Percentiles rank a stretch among this genome's conserved stretches.
phyloP scores from a whole-genome alignment of 1,140 invertebrate species.

The Heliconius himera region DNA sequence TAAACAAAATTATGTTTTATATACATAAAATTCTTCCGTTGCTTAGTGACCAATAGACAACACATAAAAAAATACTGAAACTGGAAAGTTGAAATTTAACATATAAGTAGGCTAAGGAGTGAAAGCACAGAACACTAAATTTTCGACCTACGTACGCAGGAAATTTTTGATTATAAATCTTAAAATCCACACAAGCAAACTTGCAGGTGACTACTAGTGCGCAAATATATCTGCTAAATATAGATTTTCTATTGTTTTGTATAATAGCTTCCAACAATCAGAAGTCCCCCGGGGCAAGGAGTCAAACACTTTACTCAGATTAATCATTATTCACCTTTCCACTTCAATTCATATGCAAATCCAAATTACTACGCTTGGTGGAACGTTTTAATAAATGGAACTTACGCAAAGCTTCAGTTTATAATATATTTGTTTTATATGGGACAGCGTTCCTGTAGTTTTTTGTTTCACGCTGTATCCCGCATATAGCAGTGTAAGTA shows the following conservation, averaged over 20 bases:
- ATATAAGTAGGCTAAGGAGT: no score
- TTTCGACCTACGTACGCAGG: no score
- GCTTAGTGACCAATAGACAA: no score
- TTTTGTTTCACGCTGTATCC: not conserved
- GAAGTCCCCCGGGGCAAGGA: constrained; percentile 5
- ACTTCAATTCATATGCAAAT: constrained; percentile 15
- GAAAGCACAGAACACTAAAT: no score
- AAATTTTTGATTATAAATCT: no score
- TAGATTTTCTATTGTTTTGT: not conserved
- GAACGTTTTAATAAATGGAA: constrained; percentile 12
- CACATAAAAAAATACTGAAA: no score
- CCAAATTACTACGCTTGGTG: constrained; percentile 4
- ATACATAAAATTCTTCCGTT: no score
- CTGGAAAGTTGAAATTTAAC: no score
- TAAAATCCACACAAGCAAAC: no score
- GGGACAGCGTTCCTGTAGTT: no score
- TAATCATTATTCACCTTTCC: constrained; percentile 15
- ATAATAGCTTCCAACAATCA: not conserved
- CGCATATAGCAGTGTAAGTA: not conserved
- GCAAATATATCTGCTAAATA: not conserved
- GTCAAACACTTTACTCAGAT: constrained; percentile 16
- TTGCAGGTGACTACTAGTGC: no score
- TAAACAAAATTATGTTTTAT: no score
- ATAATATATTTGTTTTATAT: not conserved
- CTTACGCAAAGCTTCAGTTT: not conserved